phyloP scores from a whole-genome alignment of 1,140 invertebrate genomes.

The Formica exsecta region DNA sequence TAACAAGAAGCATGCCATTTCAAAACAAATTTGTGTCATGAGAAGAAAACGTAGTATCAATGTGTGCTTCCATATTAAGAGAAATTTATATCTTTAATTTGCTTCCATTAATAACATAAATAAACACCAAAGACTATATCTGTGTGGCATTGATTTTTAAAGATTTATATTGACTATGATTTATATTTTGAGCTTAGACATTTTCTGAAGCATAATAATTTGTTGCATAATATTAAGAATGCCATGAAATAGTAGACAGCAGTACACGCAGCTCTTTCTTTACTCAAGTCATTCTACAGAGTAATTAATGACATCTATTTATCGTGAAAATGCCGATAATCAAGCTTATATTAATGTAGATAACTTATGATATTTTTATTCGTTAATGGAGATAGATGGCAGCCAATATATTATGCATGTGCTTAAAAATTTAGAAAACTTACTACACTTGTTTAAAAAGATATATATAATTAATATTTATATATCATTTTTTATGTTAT shows the following conservation, averaged over 20 bases:
- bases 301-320: background rate
- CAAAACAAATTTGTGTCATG: background rate
- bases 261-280: background rate
- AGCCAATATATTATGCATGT: background rate
- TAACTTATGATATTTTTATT: conserved; percentile 23
- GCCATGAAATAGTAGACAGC: background rate
- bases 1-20: background rate
- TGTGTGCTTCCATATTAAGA: conserved; percentile 28
- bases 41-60: background rate
- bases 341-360: no score
- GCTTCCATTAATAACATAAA: background rate
- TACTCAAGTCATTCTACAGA: conserved; percentile 7
- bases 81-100: background rate
- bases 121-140: background rate
- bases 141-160: conserved; percentile 3
- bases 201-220: background rate
- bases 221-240: background rate
- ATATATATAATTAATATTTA: background rate
- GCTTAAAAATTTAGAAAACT: conserved; percentile 1
- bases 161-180: background rate
- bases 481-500: background rate
- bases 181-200: background rate
- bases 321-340: background rate
- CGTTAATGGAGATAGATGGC: background rate
- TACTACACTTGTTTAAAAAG: background rate